These are phyloP conservation scores for Synergus laeviventris DNA, from an alignment of 2,888 invertebrate species.

Conservation along the genomic window DNA sequence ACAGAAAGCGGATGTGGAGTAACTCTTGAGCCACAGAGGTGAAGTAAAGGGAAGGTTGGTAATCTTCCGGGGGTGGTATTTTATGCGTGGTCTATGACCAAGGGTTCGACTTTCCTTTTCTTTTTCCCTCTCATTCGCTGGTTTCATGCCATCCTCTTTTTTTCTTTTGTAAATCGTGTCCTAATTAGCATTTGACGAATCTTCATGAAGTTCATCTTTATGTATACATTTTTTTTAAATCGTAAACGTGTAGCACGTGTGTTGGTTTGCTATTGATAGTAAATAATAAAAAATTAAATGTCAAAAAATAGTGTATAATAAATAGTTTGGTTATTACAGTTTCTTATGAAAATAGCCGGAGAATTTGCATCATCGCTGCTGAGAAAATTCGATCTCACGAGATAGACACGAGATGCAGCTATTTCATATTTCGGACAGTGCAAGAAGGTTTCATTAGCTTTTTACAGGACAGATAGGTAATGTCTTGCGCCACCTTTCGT, in stretches of 20 bases:
- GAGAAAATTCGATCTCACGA: slow-evolving; percentile 14
- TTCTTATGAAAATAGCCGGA: not conserved
- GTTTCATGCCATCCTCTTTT: not conserved
- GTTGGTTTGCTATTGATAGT: no score
- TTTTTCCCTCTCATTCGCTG: not conserved
- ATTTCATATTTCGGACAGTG: slow-evolving; percentile 56
- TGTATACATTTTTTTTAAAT: no score
- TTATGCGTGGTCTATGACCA: slow-evolving; percentile 69
- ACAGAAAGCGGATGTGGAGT: slow-evolving; percentile 65
- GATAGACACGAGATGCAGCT: slow-evolving; percentile 43
- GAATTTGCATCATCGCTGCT: not conserved
- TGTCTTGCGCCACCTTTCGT: slow-evolving; percentile 72
- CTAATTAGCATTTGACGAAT: not conserved
- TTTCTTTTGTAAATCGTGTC: not conserved
- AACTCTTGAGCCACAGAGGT: slow-evolving; percentile 55
- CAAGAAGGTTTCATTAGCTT: slow-evolving; percentile 71
- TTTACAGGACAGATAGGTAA: slow-evolving; percentile 68
- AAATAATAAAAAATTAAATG: no score
- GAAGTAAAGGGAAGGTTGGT: slow-evolving; percentile 64
- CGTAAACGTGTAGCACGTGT: no score
- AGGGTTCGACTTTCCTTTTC: slow-evolving; percentile 54
- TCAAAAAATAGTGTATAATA: no score
- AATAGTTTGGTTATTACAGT: not conserved
- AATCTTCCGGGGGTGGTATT: slow-evolving; percentile 74
- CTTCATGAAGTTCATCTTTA: not conserved